Evolutionary conservation across 1,140 invertebrate genomes (phyloP), one percentile per base, ranked within the genome.

Genomic region (Streblospio benedicti): DNA sequence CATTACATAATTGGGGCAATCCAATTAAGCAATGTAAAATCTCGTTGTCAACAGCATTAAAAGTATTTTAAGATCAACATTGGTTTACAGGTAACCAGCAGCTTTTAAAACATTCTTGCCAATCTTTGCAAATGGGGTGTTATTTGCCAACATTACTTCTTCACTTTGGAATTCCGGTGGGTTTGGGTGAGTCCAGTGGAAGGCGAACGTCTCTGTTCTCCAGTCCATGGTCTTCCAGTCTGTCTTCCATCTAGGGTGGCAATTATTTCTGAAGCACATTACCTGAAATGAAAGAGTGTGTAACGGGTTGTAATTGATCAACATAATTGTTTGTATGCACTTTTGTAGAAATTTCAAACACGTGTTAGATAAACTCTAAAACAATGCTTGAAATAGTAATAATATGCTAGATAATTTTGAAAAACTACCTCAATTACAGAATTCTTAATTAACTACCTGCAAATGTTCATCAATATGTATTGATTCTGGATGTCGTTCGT

Each of bases 141-240:
- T 45, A 4, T 28, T 23, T 2, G 25, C 28, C 5, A 61, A 20
- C 12, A 61, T 30, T 1, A 31, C 49, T 20, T 23, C 25, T 33
- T 25, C 12, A 30, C 47, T 55, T 20, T 12, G 20, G 25, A 27
- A 61, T 35, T 61, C 59, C 1, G 52, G 9, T 27, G 59, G 59
- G 18, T 47, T 61, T 0, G 59, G 59, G 27, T 50, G 47, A n/a
- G 59, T 61, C 59, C 59, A 61, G 52, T 61, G 59, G 52, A 56
- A 54, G 32, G 59, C 51, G 59, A 47, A 30, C 16, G 51, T 35
- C 27, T 61, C 59, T 14, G 18, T 41, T 9, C 52, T 25, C 59
- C 59, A 61, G 30, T 56, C 23, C 28, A 54, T 41, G 28, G 41
- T n/a, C 27, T 61, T 33, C 30, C 49, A 56, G 28, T 31, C 28